Base-by-base conservation (phyloP, 2,888 invertebrate species). In the Dione juno region DNA sequence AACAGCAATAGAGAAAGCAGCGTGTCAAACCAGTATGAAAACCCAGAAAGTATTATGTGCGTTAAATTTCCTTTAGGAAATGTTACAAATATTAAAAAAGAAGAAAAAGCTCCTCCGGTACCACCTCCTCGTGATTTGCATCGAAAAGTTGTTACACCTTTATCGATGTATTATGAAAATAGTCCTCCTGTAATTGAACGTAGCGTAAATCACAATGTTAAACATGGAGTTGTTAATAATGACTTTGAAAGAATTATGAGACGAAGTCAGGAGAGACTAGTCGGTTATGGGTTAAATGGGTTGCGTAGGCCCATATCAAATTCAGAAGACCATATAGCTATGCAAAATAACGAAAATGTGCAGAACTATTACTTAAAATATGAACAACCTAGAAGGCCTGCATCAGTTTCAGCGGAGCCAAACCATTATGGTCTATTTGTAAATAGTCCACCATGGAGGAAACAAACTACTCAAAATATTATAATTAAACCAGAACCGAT, bases 111-210 rank as follows among this genome's bases (percentile, higher is more conserved):
- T 48, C 96, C 97, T 7, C 97, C 97, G 0, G 95, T 96, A 5
- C 97, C 97, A 40, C 97, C 97, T 0, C 97, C 97, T n/a, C 92
- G 96, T 77, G 96, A 96, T 86, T 96, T 96, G 75, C 93, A 94
- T 79, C 94, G 95, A 71, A 94, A 95, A 84, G 90, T 94, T 16
- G 86, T 94, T 21, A 93, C 93, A 43, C 92, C 92, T 73, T 76
- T 93, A 77, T 93, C 93, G 35, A 93, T 93, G 90, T 90, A 90
- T 80, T 92, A 93, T 79, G 93, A 93, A 78, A 90, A 88, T 77
- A 89, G 87, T 70, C 79, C 88, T 1, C 78, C 84, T 69, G 79
- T 87, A 71, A 78, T 84, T 61, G 90, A 92, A 74, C 87, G 87
- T 80, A 82, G 74, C 64, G 83, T 79, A 70, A 84, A 83, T 69